Conservation (phyloP, 2,113 vertebrate genomes). For the Catharus fuscescens region DNA sequence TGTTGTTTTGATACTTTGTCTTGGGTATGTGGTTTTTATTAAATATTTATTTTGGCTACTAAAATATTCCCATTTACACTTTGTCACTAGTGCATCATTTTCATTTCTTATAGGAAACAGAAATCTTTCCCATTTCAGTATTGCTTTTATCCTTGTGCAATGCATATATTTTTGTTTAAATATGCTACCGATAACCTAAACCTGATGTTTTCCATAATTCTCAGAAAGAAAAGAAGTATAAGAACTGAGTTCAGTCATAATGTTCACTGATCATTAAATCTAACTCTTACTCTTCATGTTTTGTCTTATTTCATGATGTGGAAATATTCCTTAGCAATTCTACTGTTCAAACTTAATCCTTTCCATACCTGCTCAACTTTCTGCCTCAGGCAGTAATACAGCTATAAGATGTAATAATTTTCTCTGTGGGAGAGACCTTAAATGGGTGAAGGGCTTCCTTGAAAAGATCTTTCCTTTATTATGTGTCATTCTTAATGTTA, state of each 20-base stretch:
- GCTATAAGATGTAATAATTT: not conserved
- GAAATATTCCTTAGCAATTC: not conserved
- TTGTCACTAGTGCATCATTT: slow-evolving; percentile 1
- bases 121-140: not conserved
- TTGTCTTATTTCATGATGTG: not conserved
- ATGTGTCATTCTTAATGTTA: not conserved
- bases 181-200: not conserved
- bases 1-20: slow-evolving; percentile 51
- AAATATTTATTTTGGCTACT: slow-evolving; percentile 78
- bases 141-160: slow-evolving; percentile 12
- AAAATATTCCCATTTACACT: slow-evolving; percentile 44
- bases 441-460: not conserved
- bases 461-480: not conserved
- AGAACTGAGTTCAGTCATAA: not conserved
- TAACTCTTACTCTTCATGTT: not conserved
- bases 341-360: not conserved
- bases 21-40: slow-evolving; percentile 62
- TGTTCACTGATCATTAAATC: slow-evolving; percentile 22
- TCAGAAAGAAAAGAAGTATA: not conserved
- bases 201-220: not conserved
- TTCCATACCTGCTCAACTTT: not conserved
- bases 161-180: slow-evolving; percentile 34
- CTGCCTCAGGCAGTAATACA: not conserved
- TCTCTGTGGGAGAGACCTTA: not conserved
- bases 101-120: not conserved